Conservation (phyloP, 1,140 invertebrate genomes). For the Ladona fulva region DNA sequence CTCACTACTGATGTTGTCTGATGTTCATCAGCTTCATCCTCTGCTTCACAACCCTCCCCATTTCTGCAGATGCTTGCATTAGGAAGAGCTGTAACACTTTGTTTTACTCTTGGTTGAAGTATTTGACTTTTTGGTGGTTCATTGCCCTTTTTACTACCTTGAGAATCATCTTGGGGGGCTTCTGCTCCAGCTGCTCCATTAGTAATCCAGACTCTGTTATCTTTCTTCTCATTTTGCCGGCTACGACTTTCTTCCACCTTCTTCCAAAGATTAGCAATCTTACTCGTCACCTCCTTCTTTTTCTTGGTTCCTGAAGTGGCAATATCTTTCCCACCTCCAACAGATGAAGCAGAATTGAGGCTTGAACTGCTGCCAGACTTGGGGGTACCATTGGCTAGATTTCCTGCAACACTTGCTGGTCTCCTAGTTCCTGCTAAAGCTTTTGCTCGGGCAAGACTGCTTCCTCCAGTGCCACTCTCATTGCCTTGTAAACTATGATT, state of each 20-base stretch:
- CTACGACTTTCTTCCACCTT: conserved; percentile 66
- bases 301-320: conserved; percentile 27
- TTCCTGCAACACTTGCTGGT: conserved; percentile 24
- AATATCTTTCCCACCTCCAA: conserved; percentile 34
- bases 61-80: conserved; percentile 31
- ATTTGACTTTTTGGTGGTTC: conserved; percentile 28
- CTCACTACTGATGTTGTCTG: conserved; percentile 23
- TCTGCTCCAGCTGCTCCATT: conserved; percentile 23
- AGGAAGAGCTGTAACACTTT: conserved; percentile 26
- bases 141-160: conserved; percentile 12
- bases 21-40: conserved; percentile 14
- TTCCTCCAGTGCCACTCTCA: conserved; percentile 39
- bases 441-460: conserved; percentile 25
- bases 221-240: conserved; percentile 44
- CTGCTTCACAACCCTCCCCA: conserved; percentile 16
- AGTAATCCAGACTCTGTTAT: conserved; percentile 56
- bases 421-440: conserved; percentile 23
- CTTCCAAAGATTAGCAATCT: conserved; percentile 83
- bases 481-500: conserved; percentile 36
- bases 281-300: conserved; percentile 68
- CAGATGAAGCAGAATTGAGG: conserved; percentile 39
- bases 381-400: conserved; percentile 31
- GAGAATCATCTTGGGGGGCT: conserved; percentile 19
- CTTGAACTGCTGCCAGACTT: conserved; percentile 49
- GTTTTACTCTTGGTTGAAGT: conserved; percentile 34